A percentile compares a stretch with the other conserved stretches of the same genome.
Evolutionary conservation across 2,113 vertebrate species (phyloP).

Genomic region (Hippocampus barbouri): DNA sequence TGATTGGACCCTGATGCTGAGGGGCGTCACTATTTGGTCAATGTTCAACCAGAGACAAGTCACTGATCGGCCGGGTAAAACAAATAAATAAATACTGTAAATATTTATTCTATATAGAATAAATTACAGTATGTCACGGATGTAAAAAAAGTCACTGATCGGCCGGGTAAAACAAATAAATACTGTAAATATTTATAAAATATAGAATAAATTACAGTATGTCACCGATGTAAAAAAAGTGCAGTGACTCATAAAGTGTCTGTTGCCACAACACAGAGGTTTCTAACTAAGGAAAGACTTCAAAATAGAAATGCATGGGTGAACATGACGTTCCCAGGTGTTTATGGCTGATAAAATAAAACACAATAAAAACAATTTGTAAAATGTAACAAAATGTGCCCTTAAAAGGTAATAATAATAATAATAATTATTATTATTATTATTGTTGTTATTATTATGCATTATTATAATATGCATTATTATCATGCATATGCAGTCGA

Average conservation of each 20-base stretch:
- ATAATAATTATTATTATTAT: no score
- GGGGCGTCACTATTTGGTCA: neutral
- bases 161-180: neutral
- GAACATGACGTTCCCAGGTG: neutral
- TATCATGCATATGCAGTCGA: no score
- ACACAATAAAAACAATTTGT: neutral
- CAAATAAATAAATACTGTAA: no score
- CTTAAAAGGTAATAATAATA: no score
- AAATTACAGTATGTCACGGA: neutral
- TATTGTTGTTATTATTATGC: no score
- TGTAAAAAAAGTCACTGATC: neutral
- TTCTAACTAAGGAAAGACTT: neutral
- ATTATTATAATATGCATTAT: no score
- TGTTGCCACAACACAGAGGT: neutral
- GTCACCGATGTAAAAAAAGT: neutral
- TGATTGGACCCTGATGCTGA: constrained; percentile 49
- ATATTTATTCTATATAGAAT: no score
- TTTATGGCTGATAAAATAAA: neutral
- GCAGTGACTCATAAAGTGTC: neutral
- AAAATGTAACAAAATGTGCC: neutral
- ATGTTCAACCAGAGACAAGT: constrained; percentile 23
- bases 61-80: constrained; percentile 8
- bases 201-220: no score
- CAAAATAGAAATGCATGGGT: neutral
- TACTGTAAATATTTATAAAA: neutral